Conservation (phyloP, 2,797 vertebrate genomes). For the Cygnus olor region DNA sequence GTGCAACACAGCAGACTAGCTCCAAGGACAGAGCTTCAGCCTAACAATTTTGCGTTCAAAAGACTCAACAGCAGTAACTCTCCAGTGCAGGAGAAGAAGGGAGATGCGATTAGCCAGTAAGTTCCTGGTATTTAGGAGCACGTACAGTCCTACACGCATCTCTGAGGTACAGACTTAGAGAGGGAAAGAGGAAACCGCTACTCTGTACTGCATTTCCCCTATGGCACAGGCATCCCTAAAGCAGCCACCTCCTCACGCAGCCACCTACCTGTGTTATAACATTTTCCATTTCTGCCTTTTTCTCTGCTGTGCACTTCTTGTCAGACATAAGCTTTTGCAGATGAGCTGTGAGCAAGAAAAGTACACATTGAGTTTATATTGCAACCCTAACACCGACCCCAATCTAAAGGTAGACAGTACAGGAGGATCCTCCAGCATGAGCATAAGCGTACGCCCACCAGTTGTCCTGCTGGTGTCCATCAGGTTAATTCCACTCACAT, state of each 20-base stretch:
- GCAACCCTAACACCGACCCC: not conserved
- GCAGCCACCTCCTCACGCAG: not conserved
- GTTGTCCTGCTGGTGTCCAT: not conserved
- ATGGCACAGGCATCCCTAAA: not conserved
- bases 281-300: conserved; percentile 93
- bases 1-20: not conserved
- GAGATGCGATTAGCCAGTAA: not conserved
- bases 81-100: not conserved
- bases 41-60: not conserved
- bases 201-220: not conserved
- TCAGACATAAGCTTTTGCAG: conserved; percentile 98
- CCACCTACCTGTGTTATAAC: conserved; percentile 90
- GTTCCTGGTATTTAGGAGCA: not conserved
- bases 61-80: not conserved
- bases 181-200: not conserved
- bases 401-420: not conserved
- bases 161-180: not conserved
- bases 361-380: not conserved
- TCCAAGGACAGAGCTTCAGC: not conserved
- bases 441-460: not conserved
- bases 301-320: conserved; percentile 94
- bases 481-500: not conserved
- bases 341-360: conserved; percentile 82
- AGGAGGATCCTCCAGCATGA: not conserved
- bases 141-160: accelerated